Evolutionary conservation across 2,888 invertebrate genomes (phyloP).

Genomic region (Pseudoips prasinana): DNA sequence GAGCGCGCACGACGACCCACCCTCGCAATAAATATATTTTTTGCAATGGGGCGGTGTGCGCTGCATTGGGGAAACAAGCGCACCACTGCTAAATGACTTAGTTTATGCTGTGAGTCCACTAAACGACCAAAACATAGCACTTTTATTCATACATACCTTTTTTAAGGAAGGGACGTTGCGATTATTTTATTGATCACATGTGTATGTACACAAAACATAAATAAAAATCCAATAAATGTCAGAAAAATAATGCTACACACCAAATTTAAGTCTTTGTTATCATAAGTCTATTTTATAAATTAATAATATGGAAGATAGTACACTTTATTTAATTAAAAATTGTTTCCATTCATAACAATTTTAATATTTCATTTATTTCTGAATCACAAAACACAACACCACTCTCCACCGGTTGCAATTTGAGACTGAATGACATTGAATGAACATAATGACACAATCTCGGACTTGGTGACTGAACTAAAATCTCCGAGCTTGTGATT

Average conservation of each 20-base stretch:
- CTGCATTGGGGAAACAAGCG: slow-evolving; percentile 43
- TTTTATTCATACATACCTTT: slow-evolving; percentile 72
- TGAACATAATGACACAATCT: slow-evolving; percentile 2
- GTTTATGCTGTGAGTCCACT: slow-evolving; percentile 14
- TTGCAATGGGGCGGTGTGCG: slow-evolving; percentile 54
- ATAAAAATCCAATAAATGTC: slow-evolving; percentile 36
- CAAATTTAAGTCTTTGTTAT: slow-evolving; percentile 2
- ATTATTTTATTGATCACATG: slow-evolving; percentile 70
- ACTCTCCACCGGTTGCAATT: slow-evolving; percentile 26
- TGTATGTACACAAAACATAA: slow-evolving; percentile 58
- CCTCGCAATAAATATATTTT: slow-evolving; percentile 57
- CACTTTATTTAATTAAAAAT: slow-evolving; percentile 26
- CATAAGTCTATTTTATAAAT: slow-evolving; percentile 6
- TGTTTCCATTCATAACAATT: slow-evolving; percentile 41
- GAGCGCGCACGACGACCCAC: slow-evolving; percentile 46
- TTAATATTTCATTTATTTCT: slow-evolving; percentile 26
- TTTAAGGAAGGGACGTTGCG: slow-evolving; percentile 45
- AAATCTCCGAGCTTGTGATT: slow-evolving; percentile 16
- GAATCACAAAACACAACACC: slow-evolving; percentile 39
- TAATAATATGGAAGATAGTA: slow-evolving; percentile 7
- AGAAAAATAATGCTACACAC: slow-evolving; percentile 11
- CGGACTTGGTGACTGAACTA: slow-evolving; percentile 22
- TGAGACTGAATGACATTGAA: slow-evolving; percentile 45
- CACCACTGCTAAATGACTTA: slow-evolving; percentile 20
- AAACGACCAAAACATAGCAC: slow-evolving; percentile 24